A percentile compares a stretch with the other conserved stretches of the same genome.
phyloP scores from a whole-genome alignment of 2,797 vertebrate genomes.

The Leptoclinus maculatus region DNA sequence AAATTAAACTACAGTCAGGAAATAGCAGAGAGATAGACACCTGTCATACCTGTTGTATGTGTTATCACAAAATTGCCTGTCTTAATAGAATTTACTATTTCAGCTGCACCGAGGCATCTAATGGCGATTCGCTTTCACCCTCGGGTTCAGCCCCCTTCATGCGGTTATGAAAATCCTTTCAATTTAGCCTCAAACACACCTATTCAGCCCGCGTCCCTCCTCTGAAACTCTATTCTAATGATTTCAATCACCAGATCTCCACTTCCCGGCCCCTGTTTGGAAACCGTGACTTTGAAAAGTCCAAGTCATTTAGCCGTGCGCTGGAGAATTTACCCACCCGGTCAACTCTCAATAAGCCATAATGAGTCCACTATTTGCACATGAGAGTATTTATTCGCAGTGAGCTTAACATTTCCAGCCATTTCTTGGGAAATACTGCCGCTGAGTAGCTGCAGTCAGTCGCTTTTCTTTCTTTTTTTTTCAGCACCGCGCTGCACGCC shows the following conservation, averaged over 20 bases:
- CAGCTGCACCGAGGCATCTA: slow-evolving; percentile 40
- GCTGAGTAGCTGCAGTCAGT: slow-evolving; percentile 26
- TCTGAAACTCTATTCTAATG: slow-evolving; percentile 57
- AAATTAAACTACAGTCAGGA: slow-evolving; percentile 37
- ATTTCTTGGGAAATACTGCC: slow-evolving; percentile 53
- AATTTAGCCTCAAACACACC: slow-evolving; percentile 62
- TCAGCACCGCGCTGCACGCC: not conserved
- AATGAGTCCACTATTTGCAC: slow-evolving; percentile 74
- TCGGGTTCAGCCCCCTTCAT: slow-evolving; percentile 31
- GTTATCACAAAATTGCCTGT: slow-evolving; percentile 57
- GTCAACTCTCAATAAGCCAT: slow-evolving; percentile 61
- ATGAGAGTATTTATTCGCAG: slow-evolving; percentile 66
- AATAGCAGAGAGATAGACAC: slow-evolving; percentile 43
- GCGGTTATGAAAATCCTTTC: slow-evolving; percentile 63
- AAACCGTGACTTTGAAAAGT: slow-evolving; percentile 73
- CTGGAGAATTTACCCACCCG: slow-evolving; percentile 52
- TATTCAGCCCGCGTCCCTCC: slow-evolving; percentile 18
- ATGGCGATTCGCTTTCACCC: slow-evolving; percentile 37
- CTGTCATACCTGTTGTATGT: slow-evolving; percentile 2
- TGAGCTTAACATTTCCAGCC: slow-evolving; percentile 69
- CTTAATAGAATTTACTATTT: slow-evolving; percentile 48
- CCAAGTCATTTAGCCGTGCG: slow-evolving; percentile 60
- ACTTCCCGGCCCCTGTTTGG: slow-evolving; percentile 28
- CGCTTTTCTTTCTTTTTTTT: slow-evolving; percentile 22
- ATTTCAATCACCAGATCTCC: slow-evolving; percentile 63